Percentiles rank a stretch among this genome's conserved stretches.
Conservation (phyloP, 2,888 invertebrate genomes). For the Peribatodes rhomboidaria region DNA sequence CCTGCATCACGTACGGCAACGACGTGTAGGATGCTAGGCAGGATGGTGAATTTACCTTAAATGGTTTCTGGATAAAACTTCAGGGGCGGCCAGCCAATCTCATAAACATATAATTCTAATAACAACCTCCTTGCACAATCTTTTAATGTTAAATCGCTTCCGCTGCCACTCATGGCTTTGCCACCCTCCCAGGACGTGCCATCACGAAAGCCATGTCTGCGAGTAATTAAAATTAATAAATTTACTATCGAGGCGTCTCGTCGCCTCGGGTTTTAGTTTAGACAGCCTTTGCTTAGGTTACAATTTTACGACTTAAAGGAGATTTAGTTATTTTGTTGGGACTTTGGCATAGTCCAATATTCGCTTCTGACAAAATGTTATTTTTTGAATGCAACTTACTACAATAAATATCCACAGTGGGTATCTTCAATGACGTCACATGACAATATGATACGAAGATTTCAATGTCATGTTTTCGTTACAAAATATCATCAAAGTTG, state of each 20-base stretch:
- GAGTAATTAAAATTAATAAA: conserved; percentile 62
- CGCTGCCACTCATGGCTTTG: conserved; percentile 9
- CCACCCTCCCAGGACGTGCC: conserved; percentile 17
- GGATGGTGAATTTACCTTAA: no score
- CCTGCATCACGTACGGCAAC: no score
- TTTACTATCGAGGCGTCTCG: conserved; percentile 44
- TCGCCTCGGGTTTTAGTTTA: conserved; percentile 21
- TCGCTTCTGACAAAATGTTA: no score
- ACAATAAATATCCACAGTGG: no score
- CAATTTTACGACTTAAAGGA: not conserved
- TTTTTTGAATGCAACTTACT: no score
- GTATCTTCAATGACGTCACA: no score
- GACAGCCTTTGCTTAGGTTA: not conserved
- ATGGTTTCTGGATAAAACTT: no score
- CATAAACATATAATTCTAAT: no score
- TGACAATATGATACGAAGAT: not conserved
- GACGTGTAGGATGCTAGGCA: no score
- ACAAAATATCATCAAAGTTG: no score
- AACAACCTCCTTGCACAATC: not conserved
- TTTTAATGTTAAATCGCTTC: conserved; percentile 15
- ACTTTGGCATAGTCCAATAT: not conserved
- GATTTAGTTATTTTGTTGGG: not conserved
- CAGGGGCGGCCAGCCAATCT: no score
- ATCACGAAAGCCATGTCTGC: conserved; percentile 45
- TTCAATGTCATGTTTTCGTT: no score